phyloP scores from a whole-genome alignment of 2,888 invertebrate genomes.

The Odontocolon sp. region DNA sequence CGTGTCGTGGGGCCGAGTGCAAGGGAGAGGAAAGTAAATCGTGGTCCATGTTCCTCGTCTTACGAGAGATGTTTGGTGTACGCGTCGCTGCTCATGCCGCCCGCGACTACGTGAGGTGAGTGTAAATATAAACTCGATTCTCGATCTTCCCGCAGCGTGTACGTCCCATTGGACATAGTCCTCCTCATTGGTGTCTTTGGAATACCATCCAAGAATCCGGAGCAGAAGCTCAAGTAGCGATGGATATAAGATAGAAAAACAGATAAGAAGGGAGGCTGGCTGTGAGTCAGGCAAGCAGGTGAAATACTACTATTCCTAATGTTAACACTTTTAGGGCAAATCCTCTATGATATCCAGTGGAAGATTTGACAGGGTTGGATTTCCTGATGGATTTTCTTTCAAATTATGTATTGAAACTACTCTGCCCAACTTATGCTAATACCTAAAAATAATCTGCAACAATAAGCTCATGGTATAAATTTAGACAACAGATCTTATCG shows the following conservation, averaged over 20 bases:
- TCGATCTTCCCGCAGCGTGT: slow-evolving; percentile 50
- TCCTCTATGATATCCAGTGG: no score
- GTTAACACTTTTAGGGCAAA: no score
- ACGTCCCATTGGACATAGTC: slow-evolving; percentile 51
- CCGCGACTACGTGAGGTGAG: slow-evolving; percentile 50
- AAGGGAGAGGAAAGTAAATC: slow-evolving; percentile 46
- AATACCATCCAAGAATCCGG: slow-evolving; percentile 39
- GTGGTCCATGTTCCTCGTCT: slow-evolving; percentile 38
- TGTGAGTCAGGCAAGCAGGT: slow-evolving; percentile 22
- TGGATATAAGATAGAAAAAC: slow-evolving; percentile 24
- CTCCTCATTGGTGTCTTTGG: slow-evolving; percentile 14
- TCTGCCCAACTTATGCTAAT: no score
- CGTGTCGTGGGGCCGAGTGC: slow-evolving; percentile 19
- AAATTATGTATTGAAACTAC: no score
- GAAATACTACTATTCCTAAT: slow-evolving; percentile 13
- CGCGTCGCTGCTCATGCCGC: slow-evolving; percentile 17
- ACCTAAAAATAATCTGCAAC: no score
- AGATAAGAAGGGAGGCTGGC: no score
- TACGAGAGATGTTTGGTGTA: slow-evolving; percentile 18
- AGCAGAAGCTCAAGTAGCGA: slow-evolving; percentile 11
- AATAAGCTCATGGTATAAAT: no score
- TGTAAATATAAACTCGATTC: slow-evolving; percentile 58
- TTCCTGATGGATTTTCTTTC: no score
- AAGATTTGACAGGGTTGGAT: no score
- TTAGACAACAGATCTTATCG: no score